Evolutionary conservation across 2,888 invertebrate genomes (phyloP), one percentile per base, ranked within the genome.

Genomic region (Timandra comae): DNA sequence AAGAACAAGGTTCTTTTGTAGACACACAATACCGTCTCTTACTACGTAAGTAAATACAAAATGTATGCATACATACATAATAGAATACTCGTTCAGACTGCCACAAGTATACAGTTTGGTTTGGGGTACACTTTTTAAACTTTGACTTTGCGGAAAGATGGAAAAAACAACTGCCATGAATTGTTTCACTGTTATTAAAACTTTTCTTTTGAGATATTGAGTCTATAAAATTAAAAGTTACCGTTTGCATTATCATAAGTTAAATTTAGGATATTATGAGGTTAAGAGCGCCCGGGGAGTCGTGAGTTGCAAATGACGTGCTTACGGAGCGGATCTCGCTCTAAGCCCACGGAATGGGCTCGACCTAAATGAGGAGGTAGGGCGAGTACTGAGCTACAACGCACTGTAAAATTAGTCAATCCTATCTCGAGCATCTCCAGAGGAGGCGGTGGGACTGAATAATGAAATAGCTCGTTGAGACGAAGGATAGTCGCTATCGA

Each of bases 391-490:
- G 64, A 64, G 64, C 70, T 62, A 59, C 69, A 63, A 65, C 65
- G 70, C 69, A 75, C 67, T 75, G 65, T 68, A 61, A 74, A 81
- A 82, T 82, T 84, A 78, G 80, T 79, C 79, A 76, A 75, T 78
- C 68, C 74, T 78, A 81, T 78, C 77, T 63, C 63, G 49, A 59
- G 60, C 64, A 78, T 82, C 76, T 75, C 58, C 56, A 64, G 61
- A 56, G 63, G 56, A 69, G 61, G 65, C 66, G 63, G 63, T 59
- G 65, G 66, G 60, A 62, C 70, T 70, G 80, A 81, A 81, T 82
- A 84, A 84, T 82, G 75, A 79, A 82, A 82, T 81, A 79, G 79
- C 75, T 77, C 69, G 64, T 73, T 67, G 71, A 70, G 62, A 58
- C 63, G 57, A 59, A 52, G 63, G 60, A 60, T 71, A 63, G 64